phyloP scores from a whole-genome alignment of 2,113 vertebrate species.

The Oryctolagus cuniculus region DNA sequence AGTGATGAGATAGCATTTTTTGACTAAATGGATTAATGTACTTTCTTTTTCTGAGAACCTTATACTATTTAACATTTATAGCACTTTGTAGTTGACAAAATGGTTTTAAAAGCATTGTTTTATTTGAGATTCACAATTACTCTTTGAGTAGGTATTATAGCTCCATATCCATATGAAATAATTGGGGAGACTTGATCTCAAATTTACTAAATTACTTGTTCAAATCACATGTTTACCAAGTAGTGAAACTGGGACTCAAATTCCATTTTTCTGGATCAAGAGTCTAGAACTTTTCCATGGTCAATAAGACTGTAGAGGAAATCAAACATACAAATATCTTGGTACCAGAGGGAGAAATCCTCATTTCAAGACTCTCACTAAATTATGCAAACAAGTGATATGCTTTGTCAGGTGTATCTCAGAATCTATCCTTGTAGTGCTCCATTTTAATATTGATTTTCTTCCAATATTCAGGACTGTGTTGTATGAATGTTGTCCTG shows the following conservation, averaged over 20 bases:
- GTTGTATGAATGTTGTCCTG: conserved; percentile 98
- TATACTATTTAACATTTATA: neutral
- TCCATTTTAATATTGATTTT: conserved; percentile 50
- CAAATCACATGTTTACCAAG: neutral
- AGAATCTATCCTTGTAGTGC: neutral
- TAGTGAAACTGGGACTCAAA: neutral
- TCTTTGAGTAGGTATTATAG: neutral
- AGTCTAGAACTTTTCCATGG: neutral
- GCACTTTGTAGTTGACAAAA: neutral
- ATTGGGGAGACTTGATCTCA: neutral
- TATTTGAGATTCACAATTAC: neutral
- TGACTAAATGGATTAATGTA: neutral
- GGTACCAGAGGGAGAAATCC: too few relatives aligned
- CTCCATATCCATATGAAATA: neutral
- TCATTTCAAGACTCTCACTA: neutral
- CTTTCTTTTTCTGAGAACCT: conserved; percentile 8
- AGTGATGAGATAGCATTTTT: neutral
- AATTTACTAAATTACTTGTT: neutral
- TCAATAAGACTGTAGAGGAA: neutral
- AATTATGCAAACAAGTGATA: neutral
- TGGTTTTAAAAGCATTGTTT: conserved; percentile 9
- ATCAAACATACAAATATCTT: neutral
- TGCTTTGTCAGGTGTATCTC: neutral
- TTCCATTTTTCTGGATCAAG: neutral
- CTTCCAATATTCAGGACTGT: conserved; percentile 89